phyloP scores from a whole-genome alignment of 2,888 invertebrate genomes.

The Callinectes sapidus region DNA sequence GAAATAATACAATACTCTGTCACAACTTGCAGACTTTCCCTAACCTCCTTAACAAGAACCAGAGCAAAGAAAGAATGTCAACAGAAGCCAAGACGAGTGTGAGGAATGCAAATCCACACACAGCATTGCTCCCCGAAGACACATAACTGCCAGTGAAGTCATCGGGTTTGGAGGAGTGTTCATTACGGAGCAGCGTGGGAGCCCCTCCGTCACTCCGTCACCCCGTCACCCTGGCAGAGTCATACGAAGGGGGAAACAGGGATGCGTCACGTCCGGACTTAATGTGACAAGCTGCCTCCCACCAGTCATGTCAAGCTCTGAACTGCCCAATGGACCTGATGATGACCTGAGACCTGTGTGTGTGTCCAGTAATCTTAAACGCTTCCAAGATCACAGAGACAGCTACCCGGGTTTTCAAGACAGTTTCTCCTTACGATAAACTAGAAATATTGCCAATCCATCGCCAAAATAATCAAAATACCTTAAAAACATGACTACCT shows the following conservation, averaged over 20 bases:
- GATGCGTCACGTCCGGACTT: conserved; percentile 7
- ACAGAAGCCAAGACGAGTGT: not conserved
- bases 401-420: too few species aligned
- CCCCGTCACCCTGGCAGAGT: not conserved
- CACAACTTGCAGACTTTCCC: too few species aligned
- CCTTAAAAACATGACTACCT: too few species aligned
- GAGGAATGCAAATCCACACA: not conserved
- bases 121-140: not conserved
- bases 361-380: too few species aligned
- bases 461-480: too few species aligned
- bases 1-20: too few species aligned
- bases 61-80: not conserved
- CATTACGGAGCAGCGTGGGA: not conserved
- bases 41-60: not conserved
- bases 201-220: not conserved
- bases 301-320: not conserved
- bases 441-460: too few species aligned
- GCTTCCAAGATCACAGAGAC: too few species aligned
- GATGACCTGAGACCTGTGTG: not conserved
- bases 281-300: not conserved
- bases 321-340: not conserved
- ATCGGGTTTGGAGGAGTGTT: not conserved
- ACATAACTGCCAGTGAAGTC: not conserved
- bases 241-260: not conserved
- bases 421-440: too few species aligned